Evolutionary conservation across 2,113 vertebrate species (phyloP), one percentile per base, ranked within the genome.

Genomic region (Megaceryle maxima): DNA sequence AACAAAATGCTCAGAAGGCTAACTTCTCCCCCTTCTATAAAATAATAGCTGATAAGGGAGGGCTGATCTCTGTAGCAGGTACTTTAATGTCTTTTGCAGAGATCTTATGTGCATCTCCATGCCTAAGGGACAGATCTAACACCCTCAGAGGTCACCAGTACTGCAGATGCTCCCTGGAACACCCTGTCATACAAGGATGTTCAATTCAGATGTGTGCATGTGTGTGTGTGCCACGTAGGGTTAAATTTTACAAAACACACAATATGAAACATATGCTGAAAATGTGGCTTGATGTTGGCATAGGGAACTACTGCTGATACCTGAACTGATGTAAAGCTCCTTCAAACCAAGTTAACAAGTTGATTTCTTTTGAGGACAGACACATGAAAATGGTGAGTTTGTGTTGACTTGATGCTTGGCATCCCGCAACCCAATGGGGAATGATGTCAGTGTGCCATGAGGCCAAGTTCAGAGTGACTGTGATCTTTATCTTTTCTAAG

Each of bases 111-210:
- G 59, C 0, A 0, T 68, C 28, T 73, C 64, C 4, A 1, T 1
- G 2, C 31, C 25, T 60, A 72, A 56, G 9, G 16, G 28, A 35
- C 4, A 63, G 43, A 28, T 69, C 22, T 24, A 64, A 73, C 66
- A 46, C 21, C 43, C 67, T 63, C 56, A 43, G 73, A 68, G 13
- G 17, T 80, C 60, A 26, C 15, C 20, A 48, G 35, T 3, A 11
- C 17, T 39, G 44, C 80, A 50, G 41, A 50, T 62, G 41, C 31
- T 74, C 77, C 17, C 73, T 81, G 73, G 16, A n/a, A 41, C 3
- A 8, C 18, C 43, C 35, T 3, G 1, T 13, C 0, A 1, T 3
- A 76, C 0, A 0, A 26, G 26, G 26, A 1, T 0, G 5, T 70
- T 46, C 35, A 83, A 26, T 21, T 35, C 60, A 67, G 43, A 28